Base-by-base conservation (phyloP, 2,797 vertebrate genomes). In the Anableps anableps region DNA sequence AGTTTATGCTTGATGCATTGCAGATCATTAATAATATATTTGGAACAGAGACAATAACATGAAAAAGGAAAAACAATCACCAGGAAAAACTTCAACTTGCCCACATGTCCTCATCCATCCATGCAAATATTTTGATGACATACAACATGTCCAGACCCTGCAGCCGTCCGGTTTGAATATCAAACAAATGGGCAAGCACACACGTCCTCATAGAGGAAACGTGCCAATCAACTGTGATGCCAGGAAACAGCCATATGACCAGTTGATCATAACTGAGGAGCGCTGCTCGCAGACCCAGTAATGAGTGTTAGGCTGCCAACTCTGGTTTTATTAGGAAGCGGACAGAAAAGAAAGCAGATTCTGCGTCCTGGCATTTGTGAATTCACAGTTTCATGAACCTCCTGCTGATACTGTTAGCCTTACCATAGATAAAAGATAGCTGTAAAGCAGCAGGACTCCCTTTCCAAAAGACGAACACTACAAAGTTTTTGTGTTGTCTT, bases 121-220 rank as follows among this genome's bases (percentile, higher is more conserved):
- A 19, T 75, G 79, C 29, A 68, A 26, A 84, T 94, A 89, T 93
- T 93, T 89, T 92, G 82, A 89, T 80, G 89, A 93, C 86, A 93
- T 74, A 85, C 80, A 79, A 71, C 76, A 74, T 55, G 50, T 85
- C 73, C 64, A 76, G 76, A 86, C 77, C 79, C 82, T 76, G 83
- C 80, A 84, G 86, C 75, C 66, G 66, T 83, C 84, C 84, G 78
- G 88, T 92, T 90, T 86, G 26, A 81, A 90, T 86, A 88, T 85
- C 79, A 92, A 86, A 90, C 89, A 90, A 73, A 79, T 41, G 58
- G 23, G 62, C 53, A 78, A 11, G 45, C 80, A 76, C 48, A 50
- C 79, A 23, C 74, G 77, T 78, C 48, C 78, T 78, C 19, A 64
- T 79, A 77, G 76, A 84, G 68, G 80, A 91, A 86, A 78, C 76